phyloP scores from a whole-genome alignment of 2,888 invertebrate species.

The Acholoe squamosa region DNA sequence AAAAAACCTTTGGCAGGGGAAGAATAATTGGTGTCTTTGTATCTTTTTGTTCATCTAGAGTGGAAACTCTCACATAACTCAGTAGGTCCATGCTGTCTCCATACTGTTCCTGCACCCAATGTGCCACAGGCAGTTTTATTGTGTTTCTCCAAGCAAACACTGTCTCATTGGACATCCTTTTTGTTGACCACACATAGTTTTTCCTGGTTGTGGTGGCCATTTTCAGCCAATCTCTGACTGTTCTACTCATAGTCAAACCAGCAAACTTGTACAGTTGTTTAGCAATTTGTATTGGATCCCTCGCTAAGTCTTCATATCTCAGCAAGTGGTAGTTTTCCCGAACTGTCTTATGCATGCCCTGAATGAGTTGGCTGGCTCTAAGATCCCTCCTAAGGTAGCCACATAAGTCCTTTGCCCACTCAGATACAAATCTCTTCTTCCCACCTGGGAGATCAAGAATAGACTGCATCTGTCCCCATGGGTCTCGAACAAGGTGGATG shows the following conservation, averaged over 20 bases:
- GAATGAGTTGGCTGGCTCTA: not conserved
- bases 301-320: not conserved
- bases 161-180: conserved; percentile 28
- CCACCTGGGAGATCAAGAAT: not conserved
- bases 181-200: not conserved
- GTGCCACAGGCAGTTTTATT: not conserved
- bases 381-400: not conserved
- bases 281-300: not conserved
- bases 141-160: not conserved
- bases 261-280: not conserved
- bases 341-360: not conserved
- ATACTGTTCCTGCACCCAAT: not conserved
- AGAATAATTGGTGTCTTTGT: not conserved
- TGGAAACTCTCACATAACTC: not conserved
- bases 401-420: not conserved
- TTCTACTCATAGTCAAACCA: not conserved
- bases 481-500: conserved; percentile 24
- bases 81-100: not conserved
- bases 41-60: not conserved
- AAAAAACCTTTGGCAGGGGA: not conserved
- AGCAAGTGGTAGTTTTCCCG: not conserved
- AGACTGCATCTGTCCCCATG: not conserved
- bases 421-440: not conserved
- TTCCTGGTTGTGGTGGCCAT: not conserved
- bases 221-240: not conserved